These are phyloP conservation scores for Zaprionus taronus DNA, from an alignment of 1,140 invertebrate genomes.

Conservation along the genomic window DNA sequence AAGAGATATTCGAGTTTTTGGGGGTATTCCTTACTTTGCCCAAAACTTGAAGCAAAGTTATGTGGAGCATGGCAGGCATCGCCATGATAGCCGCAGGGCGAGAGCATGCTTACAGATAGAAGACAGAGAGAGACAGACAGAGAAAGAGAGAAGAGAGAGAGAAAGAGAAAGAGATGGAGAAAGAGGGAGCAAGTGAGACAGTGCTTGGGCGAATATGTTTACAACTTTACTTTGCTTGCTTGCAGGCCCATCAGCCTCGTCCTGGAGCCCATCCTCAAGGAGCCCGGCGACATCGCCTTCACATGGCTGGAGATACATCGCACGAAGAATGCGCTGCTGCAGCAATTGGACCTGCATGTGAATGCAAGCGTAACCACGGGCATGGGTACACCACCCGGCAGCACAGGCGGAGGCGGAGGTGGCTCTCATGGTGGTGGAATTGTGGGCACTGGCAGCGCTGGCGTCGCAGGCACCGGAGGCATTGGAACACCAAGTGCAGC, in stretches of 20 bases:
- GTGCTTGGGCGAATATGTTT: conserved; percentile 42
- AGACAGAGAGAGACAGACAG: background rate
- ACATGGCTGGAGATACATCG: conserved; percentile 91
- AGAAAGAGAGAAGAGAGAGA: background rate
- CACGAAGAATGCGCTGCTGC: conserved; percentile 87
- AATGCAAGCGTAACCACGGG: conserved; percentile 83
- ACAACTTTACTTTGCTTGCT: conserved; percentile 45
- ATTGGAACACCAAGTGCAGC: conserved; percentile 42
- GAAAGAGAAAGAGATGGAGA: background rate
- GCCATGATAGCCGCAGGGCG: conserved; percentile 33
- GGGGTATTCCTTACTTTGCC: conserved; percentile 27
- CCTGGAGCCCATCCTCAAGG: conserved; percentile 90
- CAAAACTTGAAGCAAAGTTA: conserved; percentile 57
- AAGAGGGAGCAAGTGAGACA: background rate
- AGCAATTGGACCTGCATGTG: conserved; percentile 86
- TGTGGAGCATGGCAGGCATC: conserved; percentile 54
- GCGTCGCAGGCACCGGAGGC: conserved; percentile 52
- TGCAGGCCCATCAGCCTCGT: conserved; percentile 86
- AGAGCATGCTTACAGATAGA: background rate
- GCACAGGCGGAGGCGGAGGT: conserved; percentile 19
- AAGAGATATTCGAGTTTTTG: conserved; percentile 31
- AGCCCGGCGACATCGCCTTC: conserved; percentile 88
- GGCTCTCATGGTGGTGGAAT: conserved; percentile 34
- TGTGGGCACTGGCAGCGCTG: conserved; percentile 54
- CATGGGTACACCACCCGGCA: conserved; percentile 48